A percentile compares a stretch with the other conserved stretches of the same genome.
Evolutionary conservation across 1,140 invertebrate species (phyloP).

Genomic region (Phymastichus coffea): DNA sequence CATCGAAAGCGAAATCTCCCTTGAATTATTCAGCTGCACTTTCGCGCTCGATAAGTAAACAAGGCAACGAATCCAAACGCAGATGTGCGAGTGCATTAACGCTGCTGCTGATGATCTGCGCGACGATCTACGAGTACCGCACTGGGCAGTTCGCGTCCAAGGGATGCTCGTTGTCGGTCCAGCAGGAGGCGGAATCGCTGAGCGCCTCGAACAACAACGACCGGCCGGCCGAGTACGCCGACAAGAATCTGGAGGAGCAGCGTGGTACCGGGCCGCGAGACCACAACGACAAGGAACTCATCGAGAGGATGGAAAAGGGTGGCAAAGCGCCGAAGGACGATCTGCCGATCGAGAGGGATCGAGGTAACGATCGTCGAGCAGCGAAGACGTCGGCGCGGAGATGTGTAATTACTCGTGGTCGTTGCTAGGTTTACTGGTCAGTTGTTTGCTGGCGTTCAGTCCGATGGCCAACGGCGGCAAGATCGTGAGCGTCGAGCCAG

Average conservation of each 20-base stretch:
- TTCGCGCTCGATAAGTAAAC: too few species aligned
- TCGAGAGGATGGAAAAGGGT: conserved; percentile 44
- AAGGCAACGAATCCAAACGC: too few species aligned
- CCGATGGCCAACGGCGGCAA: conserved; percentile 64
- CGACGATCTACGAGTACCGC: conserved; percentile 58
- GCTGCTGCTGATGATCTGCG: conserved; percentile 62
- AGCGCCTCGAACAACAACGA: conserved; percentile 53
- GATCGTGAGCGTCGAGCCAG: conserved; percentile 61
- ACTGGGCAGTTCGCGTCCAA: background rate
- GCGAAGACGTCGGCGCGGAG: conserved; percentile 13
- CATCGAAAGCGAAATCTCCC: too few species aligned
- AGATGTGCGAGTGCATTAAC: too few species aligned
- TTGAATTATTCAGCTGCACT: too few species aligned
- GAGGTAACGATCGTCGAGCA: too few species aligned
- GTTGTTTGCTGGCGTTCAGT: conserved; percentile 64
- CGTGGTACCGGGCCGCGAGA: conserved; percentile 24
- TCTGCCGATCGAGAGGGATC: too few species aligned
- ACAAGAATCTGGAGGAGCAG: conserved; percentile 47
- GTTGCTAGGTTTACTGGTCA: conserved; percentile 60
- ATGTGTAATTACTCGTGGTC: conserved; percentile 1
- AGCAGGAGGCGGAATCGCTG: conserved; percentile 41
- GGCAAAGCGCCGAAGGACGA: conserved; percentile 22
- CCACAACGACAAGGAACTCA: conserved; percentile 47
- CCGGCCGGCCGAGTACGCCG: conserved; percentile 43
- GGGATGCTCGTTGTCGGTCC: background rate